A percentile compares a stretch with the other conserved stretches of the same genome.
Evolutionary conservation across 1,140 invertebrate genomes (phyloP).

Genomic region (Orius insidiosus): DNA sequence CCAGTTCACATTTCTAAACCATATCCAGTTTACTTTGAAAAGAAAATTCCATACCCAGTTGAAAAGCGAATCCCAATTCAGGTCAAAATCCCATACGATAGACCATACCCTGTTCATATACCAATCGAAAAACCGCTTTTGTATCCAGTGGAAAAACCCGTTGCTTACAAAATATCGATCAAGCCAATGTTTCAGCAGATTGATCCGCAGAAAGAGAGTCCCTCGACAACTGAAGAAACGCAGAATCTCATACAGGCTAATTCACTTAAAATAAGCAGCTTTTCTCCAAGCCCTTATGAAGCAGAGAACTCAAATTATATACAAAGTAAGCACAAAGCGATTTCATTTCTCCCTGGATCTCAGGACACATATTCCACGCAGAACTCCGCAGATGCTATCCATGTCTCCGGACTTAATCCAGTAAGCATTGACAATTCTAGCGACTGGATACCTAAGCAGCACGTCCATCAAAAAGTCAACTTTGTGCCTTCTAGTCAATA

Average conservation of each 20-base stretch:
- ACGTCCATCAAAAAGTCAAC: too few species aligned
- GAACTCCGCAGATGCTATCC: neutral
- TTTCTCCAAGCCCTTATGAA: constrained; percentile 5
- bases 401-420: constrained; percentile 3
- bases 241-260: neutral
- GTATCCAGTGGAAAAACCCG: constrained; percentile 24
- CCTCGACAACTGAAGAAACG: neutral
- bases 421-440: neutral
- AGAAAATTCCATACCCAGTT: constrained; percentile 34
- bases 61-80: constrained; percentile 47
- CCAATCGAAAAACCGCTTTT: constrained; percentile 24
- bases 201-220: neutral
- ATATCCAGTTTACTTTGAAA: constrained; percentile 22
- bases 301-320: neutral
- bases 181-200: neutral
- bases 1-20: constrained; percentile 31
- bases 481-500: too few species aligned
- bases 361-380: neutral
- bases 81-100: constrained; percentile 29
- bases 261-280: neutral
- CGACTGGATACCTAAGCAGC: constrained; percentile 4
- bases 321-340: constrained; percentile 9
- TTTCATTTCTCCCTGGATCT: constrained; percentile 6
- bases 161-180: constrained; percentile 25
- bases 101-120: constrained; percentile 38